Conservation (phyloP, 2,888 invertebrate genomes). For the Apodemia hepburni region DNA sequence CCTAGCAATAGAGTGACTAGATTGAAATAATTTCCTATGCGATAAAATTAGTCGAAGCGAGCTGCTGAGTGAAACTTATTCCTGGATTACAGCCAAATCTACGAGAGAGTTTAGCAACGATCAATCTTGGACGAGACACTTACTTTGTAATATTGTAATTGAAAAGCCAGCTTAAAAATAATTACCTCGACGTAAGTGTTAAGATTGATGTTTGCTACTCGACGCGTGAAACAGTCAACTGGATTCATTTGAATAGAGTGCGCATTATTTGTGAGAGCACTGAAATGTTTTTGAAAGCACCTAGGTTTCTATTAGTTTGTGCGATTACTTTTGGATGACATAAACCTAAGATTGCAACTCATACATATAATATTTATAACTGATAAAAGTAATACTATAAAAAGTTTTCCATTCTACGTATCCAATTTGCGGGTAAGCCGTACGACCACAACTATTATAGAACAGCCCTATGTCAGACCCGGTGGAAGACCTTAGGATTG, state of each 20-base stretch:
- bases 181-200: neutral
- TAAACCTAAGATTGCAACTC: too few relatives aligned
- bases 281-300: too few relatives aligned
- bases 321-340: too few relatives aligned
- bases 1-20: neutral
- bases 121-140: constrained; percentile 8
- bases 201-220: neutral
- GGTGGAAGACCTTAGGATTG: too few relatives aligned
- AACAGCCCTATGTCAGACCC: too few relatives aligned
- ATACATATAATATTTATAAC: too few relatives aligned
- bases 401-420: too few relatives aligned
- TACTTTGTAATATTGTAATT: constrained; percentile 12
- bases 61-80: constrained; percentile 7
- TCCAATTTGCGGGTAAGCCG: too few relatives aligned
- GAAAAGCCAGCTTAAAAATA: neutral
- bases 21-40: neutral
- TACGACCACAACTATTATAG: too few relatives aligned
- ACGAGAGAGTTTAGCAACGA: constrained; percentile 10
- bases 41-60: neutral
- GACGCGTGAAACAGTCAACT: neutral
- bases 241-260: neutral
- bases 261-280: too few relatives aligned
- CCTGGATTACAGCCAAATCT: constrained; percentile 12
- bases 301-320: too few relatives aligned
- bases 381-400: too few relatives aligned